Evolutionary conservation across 2,113 vertebrate species (phyloP).

Genomic region (Spermophilus dauricus): DNA sequence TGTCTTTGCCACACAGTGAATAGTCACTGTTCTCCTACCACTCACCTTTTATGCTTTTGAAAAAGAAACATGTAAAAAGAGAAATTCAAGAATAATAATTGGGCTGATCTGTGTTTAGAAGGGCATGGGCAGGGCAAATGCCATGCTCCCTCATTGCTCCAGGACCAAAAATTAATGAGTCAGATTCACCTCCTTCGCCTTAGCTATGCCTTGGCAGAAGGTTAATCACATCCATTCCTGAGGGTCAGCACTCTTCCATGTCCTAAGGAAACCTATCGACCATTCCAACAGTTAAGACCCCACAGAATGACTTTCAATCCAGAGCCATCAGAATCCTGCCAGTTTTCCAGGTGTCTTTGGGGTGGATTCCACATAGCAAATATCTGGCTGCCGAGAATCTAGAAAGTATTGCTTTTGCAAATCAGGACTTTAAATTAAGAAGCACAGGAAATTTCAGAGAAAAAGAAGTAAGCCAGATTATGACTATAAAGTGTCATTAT

Average conservation of each 20-base stretch:
- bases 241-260: not conserved
- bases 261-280: not conserved
- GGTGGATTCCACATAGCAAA: constrained; percentile 29
- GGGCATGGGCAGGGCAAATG: not conserved
- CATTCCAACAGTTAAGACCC: not conserved
- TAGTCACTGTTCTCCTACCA: not conserved
- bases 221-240: constrained; percentile 25
- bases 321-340: not conserved
- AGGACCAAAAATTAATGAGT: constrained; percentile 49
- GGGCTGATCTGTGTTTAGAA: not conserved
- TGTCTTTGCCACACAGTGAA: not conserved
- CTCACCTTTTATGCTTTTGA: constrained; percentile 19
- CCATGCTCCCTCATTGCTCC: not conserved
- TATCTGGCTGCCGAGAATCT: not conserved
- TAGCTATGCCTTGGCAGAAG: not conserved
- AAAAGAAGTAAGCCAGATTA: constrained; percentile 2
- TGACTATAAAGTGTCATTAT: not conserved
- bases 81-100: not conserved
- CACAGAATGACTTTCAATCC: not conserved
- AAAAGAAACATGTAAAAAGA: constrained; percentile 5
- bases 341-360: not conserved
- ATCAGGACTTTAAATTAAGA: not conserved
- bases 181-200: not conserved
- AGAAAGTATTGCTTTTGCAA: not conserved
- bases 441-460: not conserved